Base-by-base conservation (phyloP, 2,113 vertebrate genomes). In the Martes martes region DNA sequence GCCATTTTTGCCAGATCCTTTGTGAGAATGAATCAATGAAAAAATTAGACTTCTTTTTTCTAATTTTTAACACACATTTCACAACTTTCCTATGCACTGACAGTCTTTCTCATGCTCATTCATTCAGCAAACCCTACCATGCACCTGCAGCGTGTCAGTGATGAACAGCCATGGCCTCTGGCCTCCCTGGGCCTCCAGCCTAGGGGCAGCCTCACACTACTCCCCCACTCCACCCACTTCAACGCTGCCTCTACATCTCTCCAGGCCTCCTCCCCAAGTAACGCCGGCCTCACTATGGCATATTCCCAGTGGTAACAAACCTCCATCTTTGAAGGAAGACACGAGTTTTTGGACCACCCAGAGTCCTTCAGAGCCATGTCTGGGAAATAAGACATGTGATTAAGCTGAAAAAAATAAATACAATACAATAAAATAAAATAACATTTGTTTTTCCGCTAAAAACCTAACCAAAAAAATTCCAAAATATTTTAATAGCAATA, bases 401-500 rank as follows among this genome's bases (percentile, higher is more conserved):
- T 88, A 82, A 61, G 18, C 24, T 23, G 45, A 4, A 21, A 7
- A 39, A 57, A 21, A 57, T 55, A 21, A 19, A 21, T 21, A 55
- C 5, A 57, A 59, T 61, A 61, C 50, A 24, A 28, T 63, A 63
- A 5, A 61, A 61, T 61, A 26, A 24, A 63, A 63, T 63, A 63
- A n/a, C 47, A 11, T 90, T 73, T 57, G 28, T 84, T 81, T 84
- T 65, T 59, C 18, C 16, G 31, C 76, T 73, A 18, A 59, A 81
- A 79, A 79, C 24, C 57, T 80, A 23, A 2, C 15, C 50, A 61
- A 47, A 47, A 74, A 14, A 23, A 0, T 0, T 0, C 55, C 3
- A 16, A 69, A 95, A 57, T 95, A 93, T 67, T 83, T 84, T 92
- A 84, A 74, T 63, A 69, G 19, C 31, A 82, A 47, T 59, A 79